Percentiles rank a stretch among this genome's conserved stretches.
phyloP scores from a whole-genome alignment of 2,888 invertebrate genomes.

The Macroteleia sp. region DNA sequence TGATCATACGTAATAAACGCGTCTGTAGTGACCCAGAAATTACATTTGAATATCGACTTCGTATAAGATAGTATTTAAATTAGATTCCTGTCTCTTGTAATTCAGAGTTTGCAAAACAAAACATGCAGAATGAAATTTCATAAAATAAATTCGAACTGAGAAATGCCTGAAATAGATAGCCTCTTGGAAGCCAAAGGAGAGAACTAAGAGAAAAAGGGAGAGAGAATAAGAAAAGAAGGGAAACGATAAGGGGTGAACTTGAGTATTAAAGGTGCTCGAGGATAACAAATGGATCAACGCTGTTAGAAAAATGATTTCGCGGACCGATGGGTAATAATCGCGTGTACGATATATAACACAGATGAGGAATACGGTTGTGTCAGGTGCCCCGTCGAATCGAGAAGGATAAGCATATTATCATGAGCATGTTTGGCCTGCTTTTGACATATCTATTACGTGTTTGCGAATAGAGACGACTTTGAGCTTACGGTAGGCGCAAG shows the following conservation, averaged over 20 bases:
- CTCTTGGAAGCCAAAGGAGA: background rate
- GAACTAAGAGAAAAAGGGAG: too few species aligned
- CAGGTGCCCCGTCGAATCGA: constrained; percentile 50
- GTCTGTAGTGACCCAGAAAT: constrained; percentile 29
- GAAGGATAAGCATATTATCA: constrained; percentile 77
- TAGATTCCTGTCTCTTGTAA: too few species aligned
- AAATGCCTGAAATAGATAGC: constrained; percentile 1
- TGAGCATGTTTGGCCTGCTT: constrained; percentile 79
- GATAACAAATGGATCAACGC: constrained; percentile 46
- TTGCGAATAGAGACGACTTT: constrained; percentile 80
- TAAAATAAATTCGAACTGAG: constrained; percentile 22
- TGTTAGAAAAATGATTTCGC: constrained; percentile 51
- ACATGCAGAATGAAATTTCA: constrained; percentile 29
- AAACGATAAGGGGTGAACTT: background rate
- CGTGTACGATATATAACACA: constrained; percentile 41
- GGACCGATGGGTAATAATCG: constrained; percentile 41
- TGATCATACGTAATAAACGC: constrained; percentile 34
- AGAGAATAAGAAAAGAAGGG: too few species aligned
- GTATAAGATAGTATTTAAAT: constrained; percentile 26
- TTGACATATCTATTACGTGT: constrained; percentile 83
- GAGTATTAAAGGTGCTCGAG: constrained; percentile 14
- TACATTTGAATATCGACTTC: constrained; percentile 17
- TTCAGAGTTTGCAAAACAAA: background rate
- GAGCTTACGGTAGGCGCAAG: constrained; percentile 65
- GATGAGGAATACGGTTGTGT: constrained; percentile 33